Base-by-base conservation (phyloP, 2,797 vertebrate genomes). In the Nannoperca obscura region DNA sequence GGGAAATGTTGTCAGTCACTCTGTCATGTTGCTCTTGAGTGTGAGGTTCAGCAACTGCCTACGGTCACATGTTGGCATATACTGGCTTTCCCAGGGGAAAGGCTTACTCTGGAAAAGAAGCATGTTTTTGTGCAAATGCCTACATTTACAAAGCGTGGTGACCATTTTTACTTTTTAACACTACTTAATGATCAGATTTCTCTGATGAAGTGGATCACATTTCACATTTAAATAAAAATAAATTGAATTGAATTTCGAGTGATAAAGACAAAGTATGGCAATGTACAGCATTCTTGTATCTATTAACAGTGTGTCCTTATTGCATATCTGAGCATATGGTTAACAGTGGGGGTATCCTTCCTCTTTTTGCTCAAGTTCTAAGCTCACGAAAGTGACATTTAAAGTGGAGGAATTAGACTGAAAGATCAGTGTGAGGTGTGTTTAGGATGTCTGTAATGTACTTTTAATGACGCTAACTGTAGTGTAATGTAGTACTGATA, bases 381-480 rank as follows among this genome's bases (percentile, higher is more conserved):
- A 55, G 59, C 36, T 20, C 34, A 32, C 5, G 30, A 32, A 80
- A 84, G 81, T 66, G 63, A 63, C 86, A 74, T 58, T 78, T 88
- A 83, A 86, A 78, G 34, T 67, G 77, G 76, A 78, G 46, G 38
- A 82, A 87, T 70, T 49, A 58, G 65, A 74, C 59, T 67, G 65
- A 89, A 81, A 84, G 82, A 86, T 78, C 64, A 71, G 62, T 42
- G 55, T 66, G 74, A 83, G 85, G 86, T 89, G 73, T 84, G 81
- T 86, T 80, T 71, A 49, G 67, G 74, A 83, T 71, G 70, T 78
- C 78, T 82, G 68, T 81, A 71, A 91, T 93, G 87, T 87, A 86
- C 90, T 85, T 91, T 91, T 92, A 88, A 91, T 91, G 84, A 78
- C 46, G 49, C 73, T 86, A 86, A 88, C 80, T 84, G 66, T 81